Base-by-base conservation (phyloP, 2,797 vertebrate genomes). In the Alcedo atthis region DNA sequence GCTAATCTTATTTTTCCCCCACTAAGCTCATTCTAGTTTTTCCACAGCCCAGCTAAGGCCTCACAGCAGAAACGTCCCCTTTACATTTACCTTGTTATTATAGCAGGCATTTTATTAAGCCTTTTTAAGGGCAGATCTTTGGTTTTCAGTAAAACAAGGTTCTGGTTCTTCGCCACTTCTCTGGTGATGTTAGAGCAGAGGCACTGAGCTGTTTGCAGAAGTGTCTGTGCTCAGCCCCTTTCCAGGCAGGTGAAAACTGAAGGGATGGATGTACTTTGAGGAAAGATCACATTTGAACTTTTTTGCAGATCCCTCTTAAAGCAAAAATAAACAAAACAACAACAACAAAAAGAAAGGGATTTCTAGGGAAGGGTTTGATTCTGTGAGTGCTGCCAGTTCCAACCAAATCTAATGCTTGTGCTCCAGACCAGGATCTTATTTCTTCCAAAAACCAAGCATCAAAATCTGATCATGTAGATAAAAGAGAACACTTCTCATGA, bases 401-500 rank as follows among this genome's bases (percentile, higher is more conserved):
- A 33, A 93, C 49, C 35, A 78, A 94, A 85, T 82, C 66, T 43
- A 68, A 88, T 0, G 85, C 95, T 95, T 93, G 91, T 94, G 90
- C 55, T 90, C 85, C 73, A 87, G 95, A 96, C 28, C 49, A 85
- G 83, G 74, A 87, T 97, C 93, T 94, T 92, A 92, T 89, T 93
- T 94, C 91, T 95, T 94, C 74, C 74, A 74, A 87, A 96, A 97
- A 96, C 95, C 96, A 93, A 90, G 76, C 91, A 96, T 97, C 89
- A 95, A 96, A 97, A 97, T 94, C 86, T 86, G 93, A 96, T 95
- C 81, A 82, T 94, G 81, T 49, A 97, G 97, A 97, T 97, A 97
- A 97, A 97, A 97, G 95, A 57, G 80, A 81, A 94, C 95, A 94
- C 83, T 97, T 97, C 94, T 97, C 94, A 97, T 97, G 96, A 96